Base-by-base conservation (phyloP, 2,113 vertebrate species). In the Actenoides hombroni region DNA sequence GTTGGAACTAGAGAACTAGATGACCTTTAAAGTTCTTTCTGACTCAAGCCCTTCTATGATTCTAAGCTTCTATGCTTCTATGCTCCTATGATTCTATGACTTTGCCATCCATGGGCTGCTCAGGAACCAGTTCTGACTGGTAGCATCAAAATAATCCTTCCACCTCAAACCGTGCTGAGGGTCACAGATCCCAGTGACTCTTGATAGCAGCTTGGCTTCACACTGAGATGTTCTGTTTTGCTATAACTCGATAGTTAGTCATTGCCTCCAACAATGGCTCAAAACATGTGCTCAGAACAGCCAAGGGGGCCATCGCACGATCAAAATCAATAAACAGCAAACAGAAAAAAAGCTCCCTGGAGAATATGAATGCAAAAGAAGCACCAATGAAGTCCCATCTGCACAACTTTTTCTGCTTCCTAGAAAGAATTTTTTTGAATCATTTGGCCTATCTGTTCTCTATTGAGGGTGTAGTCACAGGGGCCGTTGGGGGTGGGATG, bases 271-370 rank as follows among this genome's bases (percentile, higher is more conserved):
- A 9, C 11, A 61, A 40, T 33, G 82, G 31, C 44, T 73, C 48
- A 71, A 65, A 92, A 54, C 54, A 69, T 79, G 85, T 92, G 53
- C 67, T 88, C 35, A 26, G 63, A 54, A 11, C 67, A 83, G 67
- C 26, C 54, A 77, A 54, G 51, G 54, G 37, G 67, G 13, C 24
- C 42, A 49, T 40, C 0, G 0, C 26, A 83, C 63, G 28, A 69
- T 21, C 25, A 63, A 78, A 81, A 57, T 8, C 44, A 67, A 86
- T 68, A 49, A n/a, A 5, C 53, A 82, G 11, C 0, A 4, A 90
- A 5, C 53, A 83, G 11, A 0, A 4, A 90, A 46, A 81, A 71
- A 35, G 2, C 21, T 74, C 63, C 31, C 24, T 0, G 0, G 64
- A 77, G 86, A 77, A 74, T 40, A 53, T 1, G 13, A 24, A 74